Evolutionary conservation across 2,113 vertebrate genomes (phyloP).

Genomic region (Rostratula benghalensis): DNA sequence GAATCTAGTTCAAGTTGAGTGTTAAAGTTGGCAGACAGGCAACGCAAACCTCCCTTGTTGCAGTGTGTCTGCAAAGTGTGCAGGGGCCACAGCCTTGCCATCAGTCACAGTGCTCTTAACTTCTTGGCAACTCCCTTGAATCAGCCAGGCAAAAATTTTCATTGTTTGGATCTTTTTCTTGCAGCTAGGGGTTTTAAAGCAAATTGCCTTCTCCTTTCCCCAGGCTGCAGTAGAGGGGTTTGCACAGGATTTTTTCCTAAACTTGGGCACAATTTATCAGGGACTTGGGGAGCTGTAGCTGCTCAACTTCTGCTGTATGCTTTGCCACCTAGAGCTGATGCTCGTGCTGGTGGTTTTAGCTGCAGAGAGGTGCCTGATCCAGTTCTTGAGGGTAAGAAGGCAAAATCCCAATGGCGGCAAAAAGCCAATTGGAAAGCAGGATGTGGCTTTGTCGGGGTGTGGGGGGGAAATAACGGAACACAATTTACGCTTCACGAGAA

Average conservation of each 20-base stretch:
- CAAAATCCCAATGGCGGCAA: background rate
- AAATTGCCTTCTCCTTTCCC: rapidly evolving
- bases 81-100: background rate
- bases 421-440: conserved; percentile 17
- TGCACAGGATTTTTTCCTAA: background rate
- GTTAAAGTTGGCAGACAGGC: background rate
- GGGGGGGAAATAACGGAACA: conserved; percentile 1
- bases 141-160: background rate
- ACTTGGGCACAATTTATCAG: background rate
- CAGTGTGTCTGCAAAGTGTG: no score
- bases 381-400: background rate
- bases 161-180: background rate
- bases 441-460: background rate
- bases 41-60: background rate
- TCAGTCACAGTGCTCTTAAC: rapidly evolving
- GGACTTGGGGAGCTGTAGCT: background rate
- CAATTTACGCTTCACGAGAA: background rate
- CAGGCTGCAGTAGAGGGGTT: rapidly evolving
- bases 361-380: background rate
- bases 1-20: background rate
- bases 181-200: background rate
- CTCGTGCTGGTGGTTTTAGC: background rate
- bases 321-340: background rate
- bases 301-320: background rate
- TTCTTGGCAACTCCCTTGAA: background rate